Conservation (phyloP, 2,888 invertebrate species). For the Leucoptera coffeella region DNA sequence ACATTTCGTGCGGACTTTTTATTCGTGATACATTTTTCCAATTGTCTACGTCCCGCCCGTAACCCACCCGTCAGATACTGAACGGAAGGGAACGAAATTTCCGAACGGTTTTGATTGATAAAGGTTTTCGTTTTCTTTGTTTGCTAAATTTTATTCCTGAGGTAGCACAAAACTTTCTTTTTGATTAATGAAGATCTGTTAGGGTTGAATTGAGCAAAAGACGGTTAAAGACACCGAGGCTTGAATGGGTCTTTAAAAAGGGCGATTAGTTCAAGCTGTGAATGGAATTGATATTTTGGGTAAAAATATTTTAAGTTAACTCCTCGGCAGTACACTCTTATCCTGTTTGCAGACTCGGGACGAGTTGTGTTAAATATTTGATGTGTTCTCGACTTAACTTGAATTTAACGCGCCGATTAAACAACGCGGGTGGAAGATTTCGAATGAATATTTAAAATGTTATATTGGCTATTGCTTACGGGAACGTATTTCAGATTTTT, state of each 20-base stretch:
- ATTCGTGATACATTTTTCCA: conserved; percentile 13
- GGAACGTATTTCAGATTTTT: too few relatives aligned
- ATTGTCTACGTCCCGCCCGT: conserved; percentile 19
- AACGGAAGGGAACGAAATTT: conserved; percentile 45
- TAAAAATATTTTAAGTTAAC: conserved; percentile 11
- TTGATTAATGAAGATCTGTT: conserved; percentile 44
- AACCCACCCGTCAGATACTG: conserved; percentile 8
- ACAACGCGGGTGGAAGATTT: conserved; percentile 43
- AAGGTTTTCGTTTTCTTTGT: conserved; percentile 49
- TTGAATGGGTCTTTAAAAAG: too few relatives aligned
- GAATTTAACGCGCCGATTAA: conserved; percentile 49
- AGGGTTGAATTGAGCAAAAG: conserved; percentile 7
- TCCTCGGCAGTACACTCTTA: conserved; percentile 21
- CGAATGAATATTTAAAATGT: conserved; percentile 47
- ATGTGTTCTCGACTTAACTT: conserved; percentile 49
- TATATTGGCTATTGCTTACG: conserved; percentile 32
- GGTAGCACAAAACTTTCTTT: conserved; percentile 38
- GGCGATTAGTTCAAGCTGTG: too few relatives aligned
- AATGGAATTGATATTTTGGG: too few relatives aligned
- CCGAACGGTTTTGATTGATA: conserved; percentile 52
- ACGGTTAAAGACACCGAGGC: neutral
- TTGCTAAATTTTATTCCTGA: conserved; percentile 46
- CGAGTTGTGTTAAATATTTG: conserved; percentile 42
- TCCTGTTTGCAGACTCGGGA: conserved; percentile 44
- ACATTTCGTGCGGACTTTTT: conserved; percentile 47